Evolutionary conservation across 2,888 invertebrate species (phyloP), one percentile per base, ranked within the genome.

Genomic region (Brachycybe producta): DNA sequence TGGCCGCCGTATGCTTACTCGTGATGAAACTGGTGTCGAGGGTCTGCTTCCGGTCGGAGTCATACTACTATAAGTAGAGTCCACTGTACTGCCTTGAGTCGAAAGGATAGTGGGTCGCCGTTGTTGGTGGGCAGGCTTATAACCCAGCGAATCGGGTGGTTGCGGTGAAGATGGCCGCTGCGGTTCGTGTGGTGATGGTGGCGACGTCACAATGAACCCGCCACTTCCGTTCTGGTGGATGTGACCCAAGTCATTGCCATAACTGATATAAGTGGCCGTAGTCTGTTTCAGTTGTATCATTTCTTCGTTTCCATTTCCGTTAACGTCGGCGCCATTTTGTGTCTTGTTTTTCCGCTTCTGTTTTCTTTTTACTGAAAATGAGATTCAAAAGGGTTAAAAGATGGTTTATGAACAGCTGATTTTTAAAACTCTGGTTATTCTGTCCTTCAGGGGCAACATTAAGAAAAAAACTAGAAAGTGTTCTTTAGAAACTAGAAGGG

Each of bases 41-140:
- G 49, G 49, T 19, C 49, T 5, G 28, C 49, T 49, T 49, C 34
- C 49, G 27, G 42, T 32, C n/a, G 49, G 49, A 24, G 49, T 49
- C 49, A 49, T 49, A 24, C 49, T 49, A 26, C 49, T 49, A 35
- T 49, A 49, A 19, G 41, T 49, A 11, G 49, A 49, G 32, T 49
- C 49, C 11, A 49, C 49, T 7, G 35, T 41, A 19, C 49, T 49
- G 19, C 35, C 49, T 21, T 35, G 30, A 17, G 49, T 43, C 8
- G 49, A 13, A 7, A 47, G 23, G 5, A 40, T 19, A 15, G 38
- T 38, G 3, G 47, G 47, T 23, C 47, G 17, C 13, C 39, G 47
- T 47, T 35, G 39, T 39, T 19, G 5, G 19, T n/a, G 32, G 11
- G 11, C 11, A n/a, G 11, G 32, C 11, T 32, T 11, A n/a, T n/a